Conservation (phyloP, 2,797 vertebrate species). For the Ambastaia sidthimunki region DNA sequence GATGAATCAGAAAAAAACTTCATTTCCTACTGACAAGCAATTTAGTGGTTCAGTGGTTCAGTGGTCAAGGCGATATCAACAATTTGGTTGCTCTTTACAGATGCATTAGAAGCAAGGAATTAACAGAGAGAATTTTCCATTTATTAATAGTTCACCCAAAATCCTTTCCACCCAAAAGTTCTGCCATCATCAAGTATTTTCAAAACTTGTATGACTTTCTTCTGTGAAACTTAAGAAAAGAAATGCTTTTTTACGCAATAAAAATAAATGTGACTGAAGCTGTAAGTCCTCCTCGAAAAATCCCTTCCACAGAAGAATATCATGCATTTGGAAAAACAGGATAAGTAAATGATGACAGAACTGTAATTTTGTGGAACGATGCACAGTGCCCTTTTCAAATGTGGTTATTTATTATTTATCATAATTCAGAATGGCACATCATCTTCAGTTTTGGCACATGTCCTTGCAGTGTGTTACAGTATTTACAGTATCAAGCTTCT, state of each 20-base stretch:
- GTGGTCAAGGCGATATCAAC: too few species aligned
- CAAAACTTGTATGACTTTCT: too few species aligned
- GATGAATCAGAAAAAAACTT: too few species aligned
- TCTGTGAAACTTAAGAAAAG: not conserved
- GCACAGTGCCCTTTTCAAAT: not conserved
- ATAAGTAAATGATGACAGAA: not conserved
- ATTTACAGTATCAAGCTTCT: conserved; percentile 5
- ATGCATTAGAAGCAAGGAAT: not conserved
- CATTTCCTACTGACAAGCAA: too few species aligned
- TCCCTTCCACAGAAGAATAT: too few species aligned
- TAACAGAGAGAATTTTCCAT: not conserved
- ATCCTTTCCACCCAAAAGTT: too few species aligned
- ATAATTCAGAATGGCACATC: too few species aligned
- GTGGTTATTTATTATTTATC: not conserved
- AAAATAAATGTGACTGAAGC: too few species aligned
- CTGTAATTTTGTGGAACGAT: not conserved
- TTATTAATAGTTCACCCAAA: not conserved
- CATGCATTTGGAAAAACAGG: too few species aligned
- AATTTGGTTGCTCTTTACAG: not conserved
- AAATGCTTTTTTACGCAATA: not conserved
- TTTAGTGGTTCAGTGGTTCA: too few species aligned
- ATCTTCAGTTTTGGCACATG: not conserved
- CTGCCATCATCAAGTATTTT: not conserved
- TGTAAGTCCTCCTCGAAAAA: too few species aligned
- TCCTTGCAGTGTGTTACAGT: not conserved